phyloP scores from a whole-genome alignment of 92 coral and sea anemone species.

The Blastomussa wellsi region DNA sequence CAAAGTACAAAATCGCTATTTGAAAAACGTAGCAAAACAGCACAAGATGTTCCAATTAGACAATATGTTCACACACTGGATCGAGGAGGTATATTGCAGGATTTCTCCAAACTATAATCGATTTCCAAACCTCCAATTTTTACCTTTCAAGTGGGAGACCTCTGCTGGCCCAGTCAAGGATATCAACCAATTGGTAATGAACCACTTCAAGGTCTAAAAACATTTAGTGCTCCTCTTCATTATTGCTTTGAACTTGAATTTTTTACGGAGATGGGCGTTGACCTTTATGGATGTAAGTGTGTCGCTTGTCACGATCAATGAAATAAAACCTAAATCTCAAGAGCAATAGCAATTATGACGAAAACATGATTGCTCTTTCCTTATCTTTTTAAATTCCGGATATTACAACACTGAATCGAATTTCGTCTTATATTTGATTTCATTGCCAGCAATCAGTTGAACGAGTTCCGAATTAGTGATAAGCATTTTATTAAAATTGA shows the following conservation, averaged over 20 bases:
- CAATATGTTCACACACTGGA: neutral
- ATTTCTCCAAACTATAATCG: neutral
- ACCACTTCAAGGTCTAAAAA: neutral
- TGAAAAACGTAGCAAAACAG: neutral
- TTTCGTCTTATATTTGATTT: neutral
- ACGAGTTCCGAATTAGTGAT: neutral
- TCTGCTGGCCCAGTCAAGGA: neutral
- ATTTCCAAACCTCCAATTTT: neutral
- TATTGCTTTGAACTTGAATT: neutral
- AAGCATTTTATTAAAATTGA: neutral
- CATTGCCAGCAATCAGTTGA: neutral
- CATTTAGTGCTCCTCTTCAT: neutral
- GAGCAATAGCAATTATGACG: neutral
- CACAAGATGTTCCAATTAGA: neutral
- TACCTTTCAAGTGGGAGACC: neutral
- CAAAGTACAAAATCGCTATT: neutral
- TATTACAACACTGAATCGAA: neutral
- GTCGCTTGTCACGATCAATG: neutral
- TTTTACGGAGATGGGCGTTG: neutral
- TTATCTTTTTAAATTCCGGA: constrained; percentile 9
- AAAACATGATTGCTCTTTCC: neutral
- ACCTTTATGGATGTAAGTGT: neutral
- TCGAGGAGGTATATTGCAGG: neutral
- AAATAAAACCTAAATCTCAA: neutral
- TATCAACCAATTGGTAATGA: neutral